phyloP scores from a whole-genome alignment of 2,113 vertebrate genomes.

The Sylvia atricapilla region DNA sequence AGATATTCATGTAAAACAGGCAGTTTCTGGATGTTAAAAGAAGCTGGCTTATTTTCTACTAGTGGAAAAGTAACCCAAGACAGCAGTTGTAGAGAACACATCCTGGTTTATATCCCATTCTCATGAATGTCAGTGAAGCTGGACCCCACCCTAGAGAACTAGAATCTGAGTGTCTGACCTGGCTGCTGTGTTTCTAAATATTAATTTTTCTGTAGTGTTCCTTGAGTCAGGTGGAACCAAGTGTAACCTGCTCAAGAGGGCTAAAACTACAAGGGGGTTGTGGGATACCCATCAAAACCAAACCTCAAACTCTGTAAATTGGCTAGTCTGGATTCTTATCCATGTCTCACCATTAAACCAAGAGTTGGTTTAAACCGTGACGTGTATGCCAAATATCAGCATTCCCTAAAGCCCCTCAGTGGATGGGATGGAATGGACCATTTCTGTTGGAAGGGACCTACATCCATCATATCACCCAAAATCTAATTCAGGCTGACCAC shows the following conservation, averaged over 20 bases:
- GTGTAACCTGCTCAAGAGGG: neutral
- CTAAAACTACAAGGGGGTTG: neutral
- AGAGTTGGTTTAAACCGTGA: neutral
- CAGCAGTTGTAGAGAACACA: neutral
- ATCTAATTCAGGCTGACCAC: neutral
- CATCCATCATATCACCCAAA: fast-evolving
- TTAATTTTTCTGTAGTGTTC: neutral
- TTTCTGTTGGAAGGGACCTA: neutral
- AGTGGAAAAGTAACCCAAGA: neutral
- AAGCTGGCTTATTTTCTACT: neutral
- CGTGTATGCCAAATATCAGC: neutral
- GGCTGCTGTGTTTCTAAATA: neutral
- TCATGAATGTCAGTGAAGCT: neutral
- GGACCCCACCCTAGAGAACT: neutral
- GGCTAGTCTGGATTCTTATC: neutral
- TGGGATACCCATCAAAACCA: neutral
- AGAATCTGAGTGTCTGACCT: neutral
- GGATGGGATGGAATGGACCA: neutral
- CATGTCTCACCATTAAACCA: neutral
- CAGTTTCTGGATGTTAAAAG: neutral
- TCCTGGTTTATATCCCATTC: neutral
- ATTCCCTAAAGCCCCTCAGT: neutral
- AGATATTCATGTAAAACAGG: neutral
- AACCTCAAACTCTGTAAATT: neutral
- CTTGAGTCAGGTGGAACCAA: neutral